Evolutionary conservation across 2,888 invertebrate species (phyloP).

Genomic region (Xestia rhomboidea): DNA sequence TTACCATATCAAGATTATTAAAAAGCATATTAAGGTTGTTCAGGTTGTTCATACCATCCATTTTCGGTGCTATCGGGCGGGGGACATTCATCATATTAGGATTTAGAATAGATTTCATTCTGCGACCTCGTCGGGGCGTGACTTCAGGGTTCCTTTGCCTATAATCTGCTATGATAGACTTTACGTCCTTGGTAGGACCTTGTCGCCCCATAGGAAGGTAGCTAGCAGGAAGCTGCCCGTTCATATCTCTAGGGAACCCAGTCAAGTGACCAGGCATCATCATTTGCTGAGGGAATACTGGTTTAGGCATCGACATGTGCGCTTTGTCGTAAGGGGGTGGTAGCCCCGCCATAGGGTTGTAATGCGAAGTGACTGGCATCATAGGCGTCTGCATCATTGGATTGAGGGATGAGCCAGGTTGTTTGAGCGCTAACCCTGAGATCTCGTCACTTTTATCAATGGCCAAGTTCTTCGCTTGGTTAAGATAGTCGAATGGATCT

Average conservation of each 20-base stretch:
- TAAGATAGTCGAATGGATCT: slow-evolving; percentile 86
- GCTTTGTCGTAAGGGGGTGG: slow-evolving; percentile 88
- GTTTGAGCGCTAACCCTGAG: slow-evolving; percentile 85
- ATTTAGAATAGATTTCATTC: slow-evolving; percentile 90
- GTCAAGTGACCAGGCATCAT: slow-evolving; percentile 85
- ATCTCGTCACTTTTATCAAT: slow-evolving; percentile 89
- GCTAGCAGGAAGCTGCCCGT: slow-evolving; percentile 90
- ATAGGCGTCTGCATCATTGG: slow-evolving; percentile 83
- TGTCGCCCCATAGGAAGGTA: slow-evolving; percentile 92
- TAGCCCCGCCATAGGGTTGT: slow-evolving; percentile 84
- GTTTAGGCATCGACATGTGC: slow-evolving; percentile 86
- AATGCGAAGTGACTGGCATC: slow-evolving; percentile 84
- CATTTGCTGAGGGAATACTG: slow-evolving; percentile 84
- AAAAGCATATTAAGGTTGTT: slow-evolving; percentile 86
- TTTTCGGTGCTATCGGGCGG: slow-evolving; percentile 85
- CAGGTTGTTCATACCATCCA: slow-evolving; percentile 79
- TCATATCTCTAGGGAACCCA: slow-evolving; percentile 87
- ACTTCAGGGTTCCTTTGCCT: slow-evolving; percentile 94
- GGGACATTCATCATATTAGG: slow-evolving; percentile 87
- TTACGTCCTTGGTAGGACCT: slow-evolving; percentile 95
- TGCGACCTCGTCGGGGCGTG: slow-evolving; percentile 92
- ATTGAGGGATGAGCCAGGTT: slow-evolving; percentile 78
- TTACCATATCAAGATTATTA: slow-evolving; percentile 89
- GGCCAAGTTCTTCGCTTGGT: slow-evolving; percentile 85
- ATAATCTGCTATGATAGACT: slow-evolving; percentile 95